A percentile compares a stretch with the other conserved stretches of the same genome.
These are phyloP conservation scores for Agriopis leucophaearia DNA, from an alignment of 2,888 invertebrate species.

Conservation along the genomic window DNA sequence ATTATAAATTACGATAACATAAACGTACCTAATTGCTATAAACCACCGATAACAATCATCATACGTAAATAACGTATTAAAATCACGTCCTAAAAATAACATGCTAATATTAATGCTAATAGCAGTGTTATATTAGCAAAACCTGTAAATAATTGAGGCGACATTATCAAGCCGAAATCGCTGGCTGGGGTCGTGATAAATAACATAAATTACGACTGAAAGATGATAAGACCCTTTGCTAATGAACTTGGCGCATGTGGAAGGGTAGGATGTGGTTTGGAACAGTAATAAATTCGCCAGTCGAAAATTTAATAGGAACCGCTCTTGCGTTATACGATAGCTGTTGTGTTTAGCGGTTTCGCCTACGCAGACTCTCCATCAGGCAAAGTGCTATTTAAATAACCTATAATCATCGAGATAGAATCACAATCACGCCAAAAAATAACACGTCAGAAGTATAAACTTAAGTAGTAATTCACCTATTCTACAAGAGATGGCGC, in stretches of 20 bases:
- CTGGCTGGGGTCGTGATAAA: conserved; percentile 29
- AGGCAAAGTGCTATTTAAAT: no score
- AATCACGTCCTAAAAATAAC: conserved; percentile 16
- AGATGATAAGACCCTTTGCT: conserved; percentile 34
- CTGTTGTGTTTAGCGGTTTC: neutral
- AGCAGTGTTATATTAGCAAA: conserved; percentile 13
- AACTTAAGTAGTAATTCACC: no score
- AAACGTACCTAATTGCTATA: conserved; percentile 11
- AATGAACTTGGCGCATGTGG: conserved; percentile 32
- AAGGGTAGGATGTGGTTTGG: conserved; percentile 25
- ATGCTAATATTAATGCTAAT: conserved; percentile 9
- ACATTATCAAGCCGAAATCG: conserved; percentile 34
- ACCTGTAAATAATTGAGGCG: conserved; percentile 35
- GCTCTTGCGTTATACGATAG: neutral
- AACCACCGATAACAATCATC: conserved; percentile 21
- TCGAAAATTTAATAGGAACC: conserved; percentile 15
- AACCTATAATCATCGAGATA: no score
- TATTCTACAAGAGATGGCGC: no score
- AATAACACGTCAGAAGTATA: no score
- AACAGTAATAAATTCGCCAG: conserved; percentile 14
- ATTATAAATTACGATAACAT: conserved; percentile 5
- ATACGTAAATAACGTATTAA: conserved; percentile 19
- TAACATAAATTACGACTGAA: conserved; percentile 33
- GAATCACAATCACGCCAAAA: no score
- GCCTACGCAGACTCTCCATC: neutral